Conservation (phyloP, 2,797 vertebrate species). For the Chanos chanos region DNA sequence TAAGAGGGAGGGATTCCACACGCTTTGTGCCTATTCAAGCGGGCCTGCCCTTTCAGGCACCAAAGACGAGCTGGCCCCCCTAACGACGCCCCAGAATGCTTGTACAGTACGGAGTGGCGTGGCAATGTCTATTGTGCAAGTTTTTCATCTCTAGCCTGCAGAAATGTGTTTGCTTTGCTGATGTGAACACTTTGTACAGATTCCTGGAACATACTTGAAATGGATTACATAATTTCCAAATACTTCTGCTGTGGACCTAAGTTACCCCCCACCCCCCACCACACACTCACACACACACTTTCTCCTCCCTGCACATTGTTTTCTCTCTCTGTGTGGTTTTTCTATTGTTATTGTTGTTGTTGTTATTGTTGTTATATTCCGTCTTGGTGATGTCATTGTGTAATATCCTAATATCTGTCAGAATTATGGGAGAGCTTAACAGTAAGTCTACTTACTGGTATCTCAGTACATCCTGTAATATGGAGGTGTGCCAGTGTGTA, state of each 20-base stretch:
- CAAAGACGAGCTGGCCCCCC: slow-evolving; percentile 38
- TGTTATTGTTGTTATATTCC: slow-evolving; percentile 25
- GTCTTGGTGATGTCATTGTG: slow-evolving; percentile 13
- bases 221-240: slow-evolving; percentile 57
- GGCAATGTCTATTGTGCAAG: slow-evolving; percentile 67
- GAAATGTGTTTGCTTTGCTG: slow-evolving; percentile 72
- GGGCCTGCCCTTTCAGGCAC: background rate
- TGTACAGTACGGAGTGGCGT: slow-evolving; percentile 58
- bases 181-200: slow-evolving; percentile 71
- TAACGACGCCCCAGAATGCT: slow-evolving; percentile 60
- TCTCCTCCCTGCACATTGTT: slow-evolving; percentile 6
- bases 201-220: slow-evolving; percentile 57
- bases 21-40: slow-evolving; percentile 2
- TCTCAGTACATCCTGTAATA: no score
- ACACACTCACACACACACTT: no score
- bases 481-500: no score
- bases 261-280: no score
- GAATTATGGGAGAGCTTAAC: background rate
- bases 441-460: no score
- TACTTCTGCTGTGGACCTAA: slow-evolving; percentile 38
- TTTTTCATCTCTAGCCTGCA: slow-evolving; percentile 48
- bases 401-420: slow-evolving; percentile 36
- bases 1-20: no score
- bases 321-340: slow-evolving; percentile 25
- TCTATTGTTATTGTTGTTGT: slow-evolving; percentile 29